phyloP scores from a whole-genome alignment of 2,113 vertebrate genomes.

The Saimiri boliviensis region DNA sequence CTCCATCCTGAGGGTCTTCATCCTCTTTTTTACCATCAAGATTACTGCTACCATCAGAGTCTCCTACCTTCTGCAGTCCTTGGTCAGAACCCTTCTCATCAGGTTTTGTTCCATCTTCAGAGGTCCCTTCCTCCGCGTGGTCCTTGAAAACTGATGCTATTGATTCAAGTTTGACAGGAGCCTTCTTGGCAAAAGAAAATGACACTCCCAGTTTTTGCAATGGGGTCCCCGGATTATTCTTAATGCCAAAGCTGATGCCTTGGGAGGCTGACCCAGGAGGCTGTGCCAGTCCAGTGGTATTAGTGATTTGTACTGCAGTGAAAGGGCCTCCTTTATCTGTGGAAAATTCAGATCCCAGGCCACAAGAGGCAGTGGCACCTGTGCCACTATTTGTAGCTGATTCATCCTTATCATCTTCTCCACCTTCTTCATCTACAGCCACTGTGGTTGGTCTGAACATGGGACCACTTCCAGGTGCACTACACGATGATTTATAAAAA shows the following conservation, averaged over 20 bases:
- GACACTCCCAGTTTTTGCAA: constrained; percentile 96
- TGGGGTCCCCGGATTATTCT: constrained; percentile 83
- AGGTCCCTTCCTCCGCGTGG: constrained; percentile 89
- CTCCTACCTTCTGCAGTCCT: constrained; percentile 82
- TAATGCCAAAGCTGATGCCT: constrained; percentile 89
- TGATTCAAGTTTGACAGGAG: constrained; percentile 95
- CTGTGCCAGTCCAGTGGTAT: constrained; percentile 59
- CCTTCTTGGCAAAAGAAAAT: constrained; percentile 98
- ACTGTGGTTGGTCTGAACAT: constrained; percentile 99
- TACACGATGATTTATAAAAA: constrained; percentile 76
- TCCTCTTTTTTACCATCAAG: constrained; percentile 84
- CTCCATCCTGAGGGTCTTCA: constrained; percentile 87
- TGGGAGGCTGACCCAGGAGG: constrained; percentile 79
- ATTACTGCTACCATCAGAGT: constrained; percentile 83
- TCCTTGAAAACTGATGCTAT: constrained; percentile 97
- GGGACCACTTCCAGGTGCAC: constrained; percentile 96
- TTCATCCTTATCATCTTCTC: constrained; percentile 85
- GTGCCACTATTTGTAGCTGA: constrained; percentile 76
- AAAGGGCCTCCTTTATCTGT: constrained; percentile 81
- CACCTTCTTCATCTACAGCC: constrained; percentile 93
- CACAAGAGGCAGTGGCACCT: constrained; percentile 55
- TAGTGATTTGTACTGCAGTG: constrained; percentile 69
- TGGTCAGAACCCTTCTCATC: constrained; percentile 86
- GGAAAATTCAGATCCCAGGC: constrained; percentile 70
- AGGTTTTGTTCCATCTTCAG: constrained; percentile 87